Evolutionary conservation across 2,888 invertebrate species (phyloP), one percentile per base, ranked within the genome.

Genomic region (Priocnemis perturbator): DNA sequence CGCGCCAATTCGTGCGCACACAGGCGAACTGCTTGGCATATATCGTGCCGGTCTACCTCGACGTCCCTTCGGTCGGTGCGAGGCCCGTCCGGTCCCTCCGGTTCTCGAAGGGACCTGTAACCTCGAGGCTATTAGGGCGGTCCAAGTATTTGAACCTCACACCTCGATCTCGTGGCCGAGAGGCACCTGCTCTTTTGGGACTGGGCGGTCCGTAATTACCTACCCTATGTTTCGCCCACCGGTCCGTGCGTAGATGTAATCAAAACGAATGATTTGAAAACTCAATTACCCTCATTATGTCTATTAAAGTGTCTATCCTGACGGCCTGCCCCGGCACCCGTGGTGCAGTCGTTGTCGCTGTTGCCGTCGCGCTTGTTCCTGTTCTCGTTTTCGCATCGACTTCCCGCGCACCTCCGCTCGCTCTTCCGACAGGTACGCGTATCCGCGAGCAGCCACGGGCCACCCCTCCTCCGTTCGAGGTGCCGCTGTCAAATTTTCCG

Each of bases 191-290:
- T 84, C 87, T 85, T 87, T 87, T 83, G 83, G 86, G 82, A 85
- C 85, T 85, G 85, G 85, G 87, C 86, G 87, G 86, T 85, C 85
- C 86, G 83, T 87, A 87, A 87, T 87, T 87, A 87, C 85, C 83
- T 83, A 84, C 85, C 84, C 87, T 85, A 85, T 86, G 86, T 84
- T 86, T 85, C 85, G 83, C 80, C 83, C 86, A 84, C 81, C 85
- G 83, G 83, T 81, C 81, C 81, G 82, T 76, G 81, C 81, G 83
- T 87, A 85, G 86, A 87, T 87, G 85, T 85, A 87, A 87, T 87
- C 86, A 86, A 86, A 86, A 86, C 83, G 86, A 85, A 87, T 85
- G 84, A 87, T 87, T 86, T 86, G 87, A 87, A 87, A 87, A 87
- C 87, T 87, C 87, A 87, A 87, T 87, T 87, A 87, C 86, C 86